Base-by-base conservation (phyloP, 2,888 invertebrate species). In the Cantharis lateralis region DNA sequence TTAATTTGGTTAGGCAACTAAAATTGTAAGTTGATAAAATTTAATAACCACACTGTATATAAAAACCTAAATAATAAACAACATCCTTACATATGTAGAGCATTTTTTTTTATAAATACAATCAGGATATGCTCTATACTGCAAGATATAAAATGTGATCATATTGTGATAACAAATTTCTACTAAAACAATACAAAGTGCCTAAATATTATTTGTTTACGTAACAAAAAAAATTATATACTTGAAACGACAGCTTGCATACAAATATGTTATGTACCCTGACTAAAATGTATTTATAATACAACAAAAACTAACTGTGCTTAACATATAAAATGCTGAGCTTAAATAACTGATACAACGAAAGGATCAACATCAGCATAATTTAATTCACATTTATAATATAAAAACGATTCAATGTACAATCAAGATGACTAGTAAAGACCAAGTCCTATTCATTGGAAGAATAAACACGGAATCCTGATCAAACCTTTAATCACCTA, bases 391-490 rank as follows among this genome's bases (percentile, higher is more conserved):
- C 20, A 71, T 20, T 71, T 76, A 78, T 82, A 83, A 86, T 85
- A 85, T 86, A 83, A 86, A 86, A 87, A 87, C 85, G 86, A 86
- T 84, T 86, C 86, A 86, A 87, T 85, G 86, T 87, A 87, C 84
- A 87, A 84, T 84, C 83, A 85, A 87, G 86, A 87, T 88, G 88
- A 88, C 88, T 88, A 88, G 88, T 87, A 87, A 83, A 85, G 86
- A 86, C 86, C 84, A 87, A 86, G 86, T 85, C 82, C 81, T 80
- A 79, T 80, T 81, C 74, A 80, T 76, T 80, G 79, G 80, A 81
- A 81, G 80, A 81, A 78, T 82, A 82, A 68, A 79, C 32, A 73
- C 77, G 76, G 78, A 82, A 83, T 82, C 83, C 82, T 82, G 82
- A 83, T 81, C 82, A 82, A 83, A 81, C 68, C 79, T 72, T 72